These are phyloP conservation scores for Bubo blakistoni DNA, from an alignment of 2,113 vertebrate species.

Conservation along the genomic window DNA sequence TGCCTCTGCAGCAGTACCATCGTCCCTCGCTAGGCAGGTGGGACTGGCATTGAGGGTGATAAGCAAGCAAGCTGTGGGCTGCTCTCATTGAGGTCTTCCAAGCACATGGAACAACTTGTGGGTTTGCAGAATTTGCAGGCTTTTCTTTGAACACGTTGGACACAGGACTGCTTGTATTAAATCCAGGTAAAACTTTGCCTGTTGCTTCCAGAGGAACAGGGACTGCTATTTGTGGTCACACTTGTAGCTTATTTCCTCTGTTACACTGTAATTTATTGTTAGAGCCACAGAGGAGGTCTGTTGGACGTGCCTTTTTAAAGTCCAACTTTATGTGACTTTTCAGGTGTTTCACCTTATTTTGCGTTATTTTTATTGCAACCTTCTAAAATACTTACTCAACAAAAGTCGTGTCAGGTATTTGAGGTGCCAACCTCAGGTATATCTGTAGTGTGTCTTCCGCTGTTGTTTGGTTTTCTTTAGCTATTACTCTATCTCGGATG, in stretches of 20 bases:
- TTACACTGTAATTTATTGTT: neutral
- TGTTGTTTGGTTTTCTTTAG: neutral
- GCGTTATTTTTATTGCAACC: neutral
- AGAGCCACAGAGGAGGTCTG: neutral
- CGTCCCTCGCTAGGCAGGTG: neutral
- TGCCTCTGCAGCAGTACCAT: neutral
- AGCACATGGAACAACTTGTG: accelerated
- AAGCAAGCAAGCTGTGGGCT: neutral
- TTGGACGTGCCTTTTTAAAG: neutral
- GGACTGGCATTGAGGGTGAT: neutral
- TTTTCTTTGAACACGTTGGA: neutral
- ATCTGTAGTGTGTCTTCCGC: neutral
- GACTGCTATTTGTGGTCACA: neutral
- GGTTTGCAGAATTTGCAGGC: neutral
- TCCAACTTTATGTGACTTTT: neutral
- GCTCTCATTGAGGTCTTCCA: neutral
- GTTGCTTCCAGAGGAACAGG: neutral
- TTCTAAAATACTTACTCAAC: neutral
- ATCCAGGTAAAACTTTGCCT: neutral
- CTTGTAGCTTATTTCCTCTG: neutral
- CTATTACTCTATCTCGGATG: neutral
- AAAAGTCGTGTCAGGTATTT: neutral
- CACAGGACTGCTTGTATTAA: neutral
- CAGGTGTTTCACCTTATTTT: neutral
- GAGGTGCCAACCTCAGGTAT: neutral